Evolutionary conservation across 2,113 vertebrate species (phyloP), one percentile per base, ranked within the genome.

Genomic region (Scopus umbretta): DNA sequence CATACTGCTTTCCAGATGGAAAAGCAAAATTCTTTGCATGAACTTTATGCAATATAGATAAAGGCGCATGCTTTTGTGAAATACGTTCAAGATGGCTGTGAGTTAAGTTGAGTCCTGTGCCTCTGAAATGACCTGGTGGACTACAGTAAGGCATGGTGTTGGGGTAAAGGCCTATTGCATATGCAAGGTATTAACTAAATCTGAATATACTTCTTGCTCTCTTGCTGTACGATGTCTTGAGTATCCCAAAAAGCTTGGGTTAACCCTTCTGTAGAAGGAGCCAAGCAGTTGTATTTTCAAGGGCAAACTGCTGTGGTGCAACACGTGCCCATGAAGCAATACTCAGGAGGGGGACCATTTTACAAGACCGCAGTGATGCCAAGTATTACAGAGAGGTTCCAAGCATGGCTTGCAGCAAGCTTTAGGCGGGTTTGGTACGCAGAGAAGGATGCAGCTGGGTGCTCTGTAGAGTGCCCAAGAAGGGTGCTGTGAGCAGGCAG

Each of bases 301-400:
- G 53, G 67, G 23, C 74, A 66, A 67, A 36, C 36, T 0, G 1
- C 52, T 45, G 61, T 29, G 56, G 47, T 55, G 59, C 25, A 75
- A 49, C 0, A 2, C 0, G 0, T 19, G 20, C 61, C 47, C 18
- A 6, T 16, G 42, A 62, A 27, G 59, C 34, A 53, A 40, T 16
- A 13, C 11, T 70, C 34, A 29, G 47, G 43, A 49, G 5, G 20
- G 21, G 9, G 19, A 15, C 9, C 0, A 2, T 62, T 94, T 40
- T 18, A 50, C 53, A 47, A 50, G 21, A 23, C 29, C n/a, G 53
- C 26, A 7, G 45, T 4, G 18, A 52, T 61, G 30, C 18, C 58
- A 34, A 34, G 17, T 16, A 27, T 62, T 50, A 56, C 1, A 3
- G 32, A 42, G 11, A 29, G 13, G 23, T 36, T 50, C 49, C 5